Evolutionary conservation across 2,888 invertebrate genomes (phyloP), one percentile per base, ranked within the genome.

Genomic region (Dryomyza anilis): DNA sequence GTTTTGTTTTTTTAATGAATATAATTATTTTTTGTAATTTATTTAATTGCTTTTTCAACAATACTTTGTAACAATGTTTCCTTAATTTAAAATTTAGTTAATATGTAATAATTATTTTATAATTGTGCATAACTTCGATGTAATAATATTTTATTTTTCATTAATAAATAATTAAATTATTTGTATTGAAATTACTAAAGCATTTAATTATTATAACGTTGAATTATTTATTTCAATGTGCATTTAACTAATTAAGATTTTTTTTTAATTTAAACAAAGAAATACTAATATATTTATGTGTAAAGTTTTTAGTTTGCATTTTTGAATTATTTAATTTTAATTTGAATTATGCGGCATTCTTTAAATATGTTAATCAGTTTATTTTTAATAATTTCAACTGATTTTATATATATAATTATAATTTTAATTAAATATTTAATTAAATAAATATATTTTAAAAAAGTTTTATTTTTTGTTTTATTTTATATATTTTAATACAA

Each of bases 41-140:
- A 33, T 25, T 23, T 52, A 8, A 33, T 19, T 21, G 59, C 56
- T 10, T 50, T 63, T 59, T 57, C 33, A 45, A n/a, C n/a, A n/a
- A n/a, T n/a, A 60, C 67, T 67, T 75, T 77, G 78, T 75, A 73
- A 76, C 74, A 76, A 75, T 74, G 77, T 73, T 76, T 76, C 76
- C 73, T 76, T 52, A 60, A 68, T n/a, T 39, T 33, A 33, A 39
- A 12, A 12, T 39, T 6, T 14, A 39, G n/a, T n/a, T n/a, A n/a
- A n/a, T n/a, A n/a, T n/a, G n/a, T n/a, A n/a, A n/a, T n/a, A n/a
- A n/a, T n/a, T n/a, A n/a, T n/a, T n/a, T n/a, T n/a, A n/a, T n/a
- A n/a, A n/a, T n/a, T n/a, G n/a, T n/a, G n/a, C n/a, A n/a, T n/a
- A n/a, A n/a, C n/a, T n/a, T n/a, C n/a, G n/a, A n/a, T n/a, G n/a